These are phyloP conservation scores for Trochalopteron elliotii DNA, from an alignment of 2,113 vertebrate species.

Conservation along the genomic window DNA sequence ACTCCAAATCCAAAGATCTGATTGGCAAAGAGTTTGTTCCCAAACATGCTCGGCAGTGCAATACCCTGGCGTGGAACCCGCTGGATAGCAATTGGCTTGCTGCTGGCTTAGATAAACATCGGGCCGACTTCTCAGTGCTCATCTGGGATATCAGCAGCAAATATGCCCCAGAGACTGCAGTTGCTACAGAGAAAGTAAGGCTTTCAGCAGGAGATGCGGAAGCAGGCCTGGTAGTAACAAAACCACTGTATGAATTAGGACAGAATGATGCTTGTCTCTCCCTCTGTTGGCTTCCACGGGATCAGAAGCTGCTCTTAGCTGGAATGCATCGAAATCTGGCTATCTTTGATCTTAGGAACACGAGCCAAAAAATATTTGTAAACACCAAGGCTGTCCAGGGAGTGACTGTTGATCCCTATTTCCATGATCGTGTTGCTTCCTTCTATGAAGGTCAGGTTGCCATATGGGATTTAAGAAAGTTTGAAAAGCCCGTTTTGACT, in stretches of 20 bases:
- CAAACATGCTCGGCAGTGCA: slow-evolving; percentile 96
- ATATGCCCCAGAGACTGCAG: slow-evolving; percentile 83
- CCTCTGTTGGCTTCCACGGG: slow-evolving; percentile 96
- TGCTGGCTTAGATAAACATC: slow-evolving; percentile 94
- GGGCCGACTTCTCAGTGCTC: slow-evolving; percentile 95
- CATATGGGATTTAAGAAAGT: slow-evolving; percentile 98
- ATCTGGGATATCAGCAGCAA: slow-evolving; percentile 98
- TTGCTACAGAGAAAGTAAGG: slow-evolving; percentile 87
- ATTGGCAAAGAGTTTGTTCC: slow-evolving; percentile 98
- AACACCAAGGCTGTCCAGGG: slow-evolving; percentile 99
- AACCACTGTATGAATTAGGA: slow-evolving; percentile 92
- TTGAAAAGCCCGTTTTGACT: slow-evolving; percentile 96
- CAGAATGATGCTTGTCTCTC: slow-evolving; percentile 97
- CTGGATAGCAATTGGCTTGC: slow-evolving; percentile 94
- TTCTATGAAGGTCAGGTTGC: slow-evolving; percentile 98
- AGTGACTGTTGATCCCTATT: slow-evolving; percentile 94
- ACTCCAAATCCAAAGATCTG: slow-evolving; percentile 92
- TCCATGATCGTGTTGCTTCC: slow-evolving; percentile 93
- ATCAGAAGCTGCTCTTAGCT: slow-evolving; percentile 93
- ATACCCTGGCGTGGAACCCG: slow-evolving; percentile 96
- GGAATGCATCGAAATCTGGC: slow-evolving; percentile 98
- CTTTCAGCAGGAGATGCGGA: slow-evolving; percentile 86
- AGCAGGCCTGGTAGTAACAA: slow-evolving; percentile 88
- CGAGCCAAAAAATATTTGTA: slow-evolving; percentile 97
- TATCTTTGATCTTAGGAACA: slow-evolving; percentile 96